Conservation (phyloP, 2,797 vertebrate species). For the Melanotaenia maccullochi region DNA sequence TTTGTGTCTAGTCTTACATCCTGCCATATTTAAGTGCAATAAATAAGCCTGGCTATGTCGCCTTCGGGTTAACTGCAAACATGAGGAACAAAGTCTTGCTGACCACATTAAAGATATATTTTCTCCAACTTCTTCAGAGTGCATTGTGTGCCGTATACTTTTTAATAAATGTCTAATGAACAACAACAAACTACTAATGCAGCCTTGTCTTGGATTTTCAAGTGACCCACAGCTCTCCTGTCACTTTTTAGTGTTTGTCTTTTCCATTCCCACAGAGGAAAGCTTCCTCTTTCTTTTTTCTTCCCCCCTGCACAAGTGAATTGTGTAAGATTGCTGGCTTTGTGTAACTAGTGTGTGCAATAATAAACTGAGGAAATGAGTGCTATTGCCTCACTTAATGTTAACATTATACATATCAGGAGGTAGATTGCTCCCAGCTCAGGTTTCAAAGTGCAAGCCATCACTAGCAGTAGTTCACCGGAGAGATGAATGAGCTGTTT, state of each 20-base stretch:
- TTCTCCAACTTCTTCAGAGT: not conserved
- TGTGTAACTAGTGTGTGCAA: slow-evolving; percentile 73
- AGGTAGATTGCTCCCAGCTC: slow-evolving; percentile 60
- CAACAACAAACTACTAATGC: slow-evolving; percentile 29
- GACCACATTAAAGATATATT: not conserved
- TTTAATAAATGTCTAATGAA: slow-evolving; percentile 25
- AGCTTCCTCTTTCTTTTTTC: slow-evolving; percentile 66
- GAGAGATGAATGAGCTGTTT: slow-evolving; percentile 63
- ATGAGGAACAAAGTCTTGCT: not conserved
- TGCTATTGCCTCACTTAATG: slow-evolving; percentile 69
- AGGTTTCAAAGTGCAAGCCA: slow-evolving; percentile 56
- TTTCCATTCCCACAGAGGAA: slow-evolving; percentile 62
- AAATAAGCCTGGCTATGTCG: not conserved
- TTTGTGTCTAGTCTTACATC: not conserved
- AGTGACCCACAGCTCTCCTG: slow-evolving; percentile 24
- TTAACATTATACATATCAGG: slow-evolving; percentile 68
- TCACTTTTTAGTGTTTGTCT: slow-evolving; percentile 53
- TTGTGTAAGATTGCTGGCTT: slow-evolving; percentile 74
- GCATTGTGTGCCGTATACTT: slow-evolving; percentile 10
- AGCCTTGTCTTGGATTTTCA: slow-evolving; percentile 40
- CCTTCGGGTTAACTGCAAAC: not conserved
- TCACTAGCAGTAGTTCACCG: slow-evolving; percentile 34
- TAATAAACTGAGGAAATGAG: slow-evolving; percentile 80
- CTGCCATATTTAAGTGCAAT: not conserved
- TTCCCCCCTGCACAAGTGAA: slow-evolving; percentile 63